Base-by-base conservation (phyloP, 1,140 invertebrate species). In the Megalopta genalis region DNA sequence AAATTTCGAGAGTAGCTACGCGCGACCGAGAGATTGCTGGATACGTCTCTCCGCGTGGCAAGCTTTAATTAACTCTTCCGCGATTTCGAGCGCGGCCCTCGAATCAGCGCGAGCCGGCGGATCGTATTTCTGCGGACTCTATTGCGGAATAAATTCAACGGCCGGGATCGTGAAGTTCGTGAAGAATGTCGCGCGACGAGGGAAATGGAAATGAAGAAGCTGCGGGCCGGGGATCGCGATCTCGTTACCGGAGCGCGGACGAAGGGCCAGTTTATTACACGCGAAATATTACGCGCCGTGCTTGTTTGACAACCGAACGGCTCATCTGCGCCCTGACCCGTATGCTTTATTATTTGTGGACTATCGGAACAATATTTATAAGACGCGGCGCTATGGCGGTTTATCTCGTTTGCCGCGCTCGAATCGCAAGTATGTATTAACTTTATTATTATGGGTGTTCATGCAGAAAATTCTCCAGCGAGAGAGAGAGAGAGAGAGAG, bases 51-150 rank as follows among this genome's bases (percentile, higher is more conserved):
- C 66, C 8, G 46, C 42, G 57, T 76, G 49, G 60, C 65, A 62
- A 60, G 49, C 65, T 69, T 70, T 81, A 70, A 81, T 81, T 70
- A 69, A 77, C 65, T 77, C 77, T 80, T 80, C 64, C 65, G 75
- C 73, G 79, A 70, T 77, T 78, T 78, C 52, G 63, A 77, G 66
- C 42, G 73, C 49, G 21, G 18, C 37, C 66, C 64, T 60, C 75
- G 66, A 70, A 57, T 63, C 60, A 14, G 49, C 49, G 54, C 54
- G 54, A 57, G 21, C 21, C 21, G 27, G 10, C 21, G 76, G 60
- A 78, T 78, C 68, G 68, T 69, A 70, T 77, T 68, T 77, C 75
- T 18, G 27, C 52, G 60, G 64, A 77, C 70, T 72, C 68, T 64
- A 62, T 62, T 49, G 76, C 68, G 59, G 23, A 64, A 72, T 78